Evolutionary conservation across 2,888 invertebrate genomes (phyloP).

Genomic region (Mystacides longicornis): DNA sequence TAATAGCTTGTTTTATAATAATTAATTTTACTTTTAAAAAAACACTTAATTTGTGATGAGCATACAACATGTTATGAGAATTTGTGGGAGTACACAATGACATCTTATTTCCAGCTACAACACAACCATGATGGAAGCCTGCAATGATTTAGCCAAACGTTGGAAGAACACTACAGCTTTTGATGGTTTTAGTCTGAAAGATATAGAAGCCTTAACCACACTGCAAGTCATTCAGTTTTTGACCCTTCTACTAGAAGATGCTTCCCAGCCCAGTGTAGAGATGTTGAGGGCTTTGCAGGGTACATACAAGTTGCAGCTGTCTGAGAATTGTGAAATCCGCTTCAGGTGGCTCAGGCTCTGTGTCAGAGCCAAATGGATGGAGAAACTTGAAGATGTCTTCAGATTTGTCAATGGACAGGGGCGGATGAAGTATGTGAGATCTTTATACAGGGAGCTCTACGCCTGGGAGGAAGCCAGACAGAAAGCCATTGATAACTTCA

Average conservation of each 20-base stretch:
- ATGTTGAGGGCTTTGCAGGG: slow-evolving; percentile 56
- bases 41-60: neutral
- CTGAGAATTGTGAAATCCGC: slow-evolving; percentile 72
- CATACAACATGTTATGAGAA: too few species aligned
- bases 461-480: slow-evolving; percentile 67
- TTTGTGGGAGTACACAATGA: neutral
- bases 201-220: slow-evolving; percentile 51
- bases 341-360: slow-evolving; percentile 72
- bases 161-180: slow-evolving; percentile 48
- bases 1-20: slow-evolving; percentile 4
- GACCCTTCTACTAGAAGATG: slow-evolving; percentile 54
- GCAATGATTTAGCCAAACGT: slow-evolving; percentile 48
- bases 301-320: slow-evolving; percentile 55
- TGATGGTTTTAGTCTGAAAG: slow-evolving; percentile 42
- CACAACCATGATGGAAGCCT: slow-evolving; percentile 54
- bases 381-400: slow-evolving; percentile 59
- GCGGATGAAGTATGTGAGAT: slow-evolving; percentile 86
- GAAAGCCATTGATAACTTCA: slow-evolving; percentile 64
- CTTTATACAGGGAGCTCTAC: slow-evolving; percentile 78
- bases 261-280: slow-evolving; percentile 36
- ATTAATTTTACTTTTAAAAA: neutral
- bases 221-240: slow-evolving; percentile 64
- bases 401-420: slow-evolving; percentile 78
- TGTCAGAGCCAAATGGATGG: slow-evolving; percentile 63
- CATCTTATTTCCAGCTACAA: slow-evolving; percentile 51